Evolutionary conservation across 2,888 invertebrate genomes (phyloP).

Genomic region (Drosophila tanythrix): DNA sequence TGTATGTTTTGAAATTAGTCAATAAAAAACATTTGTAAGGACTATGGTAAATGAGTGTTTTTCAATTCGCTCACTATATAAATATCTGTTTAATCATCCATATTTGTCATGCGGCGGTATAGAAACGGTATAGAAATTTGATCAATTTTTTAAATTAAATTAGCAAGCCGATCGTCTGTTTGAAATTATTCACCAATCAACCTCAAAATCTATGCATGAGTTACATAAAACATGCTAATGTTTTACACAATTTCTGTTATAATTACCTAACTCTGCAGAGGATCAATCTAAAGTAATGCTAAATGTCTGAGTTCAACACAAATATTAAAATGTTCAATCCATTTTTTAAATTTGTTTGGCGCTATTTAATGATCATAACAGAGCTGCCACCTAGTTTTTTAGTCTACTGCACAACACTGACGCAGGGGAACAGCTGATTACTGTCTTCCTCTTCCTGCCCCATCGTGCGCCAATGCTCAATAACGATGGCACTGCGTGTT

Average conservation of each 20-base stretch:
- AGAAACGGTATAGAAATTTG: not conserved
- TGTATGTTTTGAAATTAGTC: constrained; percentile 67
- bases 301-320: not conserved
- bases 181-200: not conserved
- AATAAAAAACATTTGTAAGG: constrained; percentile 74
- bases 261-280: not conserved
- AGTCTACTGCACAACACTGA: constrained; percentile 16
- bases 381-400: constrained; percentile 36
- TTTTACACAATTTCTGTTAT: not conserved
- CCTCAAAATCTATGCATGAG: not conserved
- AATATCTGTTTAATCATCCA: not conserved
- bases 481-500: constrained; percentile 76
- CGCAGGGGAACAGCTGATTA: constrained; percentile 51
- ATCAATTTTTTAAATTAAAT: not conserved
- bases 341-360: not conserved
- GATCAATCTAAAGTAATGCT: not conserved
- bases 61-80: not conserved
- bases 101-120: not conserved
- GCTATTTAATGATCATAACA: not conserved
- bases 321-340: not conserved
- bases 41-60: constrained; percentile 47
- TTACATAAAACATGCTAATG: not conserved
- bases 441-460: constrained; percentile 33
- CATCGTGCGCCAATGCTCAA: constrained; percentile 24
- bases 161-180: not conserved